These are phyloP conservation scores for Saccostrea cuccullata DNA, from an alignment of 1,140 invertebrate species.

Conservation along the genomic window DNA sequence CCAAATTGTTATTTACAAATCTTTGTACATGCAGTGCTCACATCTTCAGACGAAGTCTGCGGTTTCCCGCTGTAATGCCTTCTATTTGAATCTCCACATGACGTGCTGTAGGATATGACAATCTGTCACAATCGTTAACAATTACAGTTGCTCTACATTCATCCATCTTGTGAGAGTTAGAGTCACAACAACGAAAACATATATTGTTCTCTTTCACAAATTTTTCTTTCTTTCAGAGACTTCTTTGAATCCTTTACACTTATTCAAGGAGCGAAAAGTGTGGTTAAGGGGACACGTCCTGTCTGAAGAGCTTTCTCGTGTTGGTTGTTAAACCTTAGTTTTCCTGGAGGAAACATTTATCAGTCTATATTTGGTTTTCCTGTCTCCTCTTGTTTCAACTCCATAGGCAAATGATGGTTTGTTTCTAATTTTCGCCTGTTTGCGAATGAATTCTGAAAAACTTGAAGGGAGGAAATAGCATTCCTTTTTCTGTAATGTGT, in stretches of 20 bases:
- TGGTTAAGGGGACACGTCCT: slow-evolving; percentile 30
- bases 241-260: slow-evolving; percentile 16
- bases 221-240: not conserved
- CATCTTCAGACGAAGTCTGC: not conserved
- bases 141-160: slow-evolving; percentile 21
- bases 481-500: slow-evolving; percentile 3
- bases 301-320: too few species aligned
- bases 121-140: slow-evolving; percentile 37
- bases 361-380: too few species aligned
- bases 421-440: not conserved
- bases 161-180: slow-evolving; percentile 1
- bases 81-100: not conserved
- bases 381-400: not conserved
- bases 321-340: too few species aligned
- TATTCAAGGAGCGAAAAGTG: not conserved
- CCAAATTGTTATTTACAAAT: not conserved
- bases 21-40: slow-evolving; percentile 1
- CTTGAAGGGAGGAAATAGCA: not conserved
- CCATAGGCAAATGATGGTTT: not conserved
- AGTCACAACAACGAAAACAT: slow-evolving; percentile 43
- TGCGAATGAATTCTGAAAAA: slow-evolving; percentile 19
- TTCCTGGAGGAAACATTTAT: too few species aligned
- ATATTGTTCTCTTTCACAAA: slow-evolving; percentile 4
- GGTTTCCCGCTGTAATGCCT: slow-evolving; percentile 3
- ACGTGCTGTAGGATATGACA: not conserved